Base-by-base conservation (phyloP, 2,113 vertebrate genomes). In the Rhinopomastus cyanomelas region DNA sequence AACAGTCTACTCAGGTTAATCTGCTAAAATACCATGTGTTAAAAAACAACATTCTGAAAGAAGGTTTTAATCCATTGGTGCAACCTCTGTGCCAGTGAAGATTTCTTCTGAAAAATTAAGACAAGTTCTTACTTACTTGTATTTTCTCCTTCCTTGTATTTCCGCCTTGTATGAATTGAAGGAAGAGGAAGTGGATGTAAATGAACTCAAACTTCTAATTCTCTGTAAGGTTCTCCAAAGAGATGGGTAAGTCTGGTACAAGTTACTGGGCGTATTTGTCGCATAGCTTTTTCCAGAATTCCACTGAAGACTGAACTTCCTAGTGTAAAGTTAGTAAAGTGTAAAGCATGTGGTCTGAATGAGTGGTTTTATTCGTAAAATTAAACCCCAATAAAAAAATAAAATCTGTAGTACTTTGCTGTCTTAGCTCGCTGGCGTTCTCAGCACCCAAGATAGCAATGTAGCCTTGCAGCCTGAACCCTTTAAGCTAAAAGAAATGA, bases 161-260 rank as follows among this genome's bases (percentile, higher is more conserved):
- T 94, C 74, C 48, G 92, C 65, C 37, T 61, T 66, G 76, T 7
- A 11, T 66, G 23, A 74, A 87, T 11, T 94, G 23, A 94, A 98
- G 98, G 97, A 97, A 26, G 97, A 98, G 57, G 97, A 97, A 11
- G 97, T 98, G 69, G 97, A 99, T 94, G 95, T 97, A 62, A 97
- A 98, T 26, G 81, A 96, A 23, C 97, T 99, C 48, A 99, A 99
- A 91, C 97, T 98, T 86, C 98, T 99, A 95, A 99, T 99, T 96
- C 97, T 99, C 49, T 98, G 98, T 95, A 98, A 97, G 96, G 98
- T 98, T 26, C 97, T 99, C 42, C 98, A 95, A 82, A 98, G 98
- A 96, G 98, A 99, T 69, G 97, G 98, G 99, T 99, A 97, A 96
- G 98, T 95, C 59, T 48, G 73, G 7, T 64, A 26, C 22, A 60